phyloP scores from a whole-genome alignment of 2,113 vertebrate species.

The Aix galericulata region DNA sequence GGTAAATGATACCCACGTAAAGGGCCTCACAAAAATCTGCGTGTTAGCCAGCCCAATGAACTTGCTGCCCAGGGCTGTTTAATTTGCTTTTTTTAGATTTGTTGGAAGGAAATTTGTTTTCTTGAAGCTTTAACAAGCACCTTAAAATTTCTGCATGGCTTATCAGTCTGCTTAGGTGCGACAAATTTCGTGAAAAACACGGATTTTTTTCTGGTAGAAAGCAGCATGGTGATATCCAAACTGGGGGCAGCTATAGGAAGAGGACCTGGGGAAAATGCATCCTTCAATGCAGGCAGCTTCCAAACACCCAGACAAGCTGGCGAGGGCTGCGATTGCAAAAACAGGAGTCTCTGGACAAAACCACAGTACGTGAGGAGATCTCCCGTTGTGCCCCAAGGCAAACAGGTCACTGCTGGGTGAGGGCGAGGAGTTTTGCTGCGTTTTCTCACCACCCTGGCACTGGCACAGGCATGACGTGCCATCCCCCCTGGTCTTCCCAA shows the following conservation, averaged over 20 bases:
- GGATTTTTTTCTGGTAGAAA: neutral
- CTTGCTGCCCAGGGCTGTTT: neutral
- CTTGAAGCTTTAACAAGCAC: neutral
- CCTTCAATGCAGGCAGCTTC: neutral
- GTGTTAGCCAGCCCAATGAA: neutral
- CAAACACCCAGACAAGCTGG: neutral
- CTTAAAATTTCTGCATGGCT: neutral
- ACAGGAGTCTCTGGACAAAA: neutral
- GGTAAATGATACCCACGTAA: neutral
- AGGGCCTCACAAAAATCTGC: neutral
- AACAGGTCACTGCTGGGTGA: neutral
- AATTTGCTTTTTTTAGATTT: neutral
- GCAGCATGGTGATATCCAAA: neutral
- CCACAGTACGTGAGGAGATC: neutral
- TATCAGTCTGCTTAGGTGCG: neutral
- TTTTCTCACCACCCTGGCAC: neutral
- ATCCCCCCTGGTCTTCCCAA: neutral
- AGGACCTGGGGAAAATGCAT: neutral
- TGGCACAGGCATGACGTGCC: neutral
- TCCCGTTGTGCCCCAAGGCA: conserved; percentile 14
- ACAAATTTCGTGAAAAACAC: neutral
- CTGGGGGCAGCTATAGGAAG: neutral
- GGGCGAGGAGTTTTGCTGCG: neutral
- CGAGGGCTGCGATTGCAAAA: neutral
- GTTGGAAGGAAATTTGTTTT: neutral